Evolutionary conservation across 2,888 invertebrate genomes (phyloP), one percentile per base, ranked within the genome.

Genomic region (Acleris cristana): DNA sequence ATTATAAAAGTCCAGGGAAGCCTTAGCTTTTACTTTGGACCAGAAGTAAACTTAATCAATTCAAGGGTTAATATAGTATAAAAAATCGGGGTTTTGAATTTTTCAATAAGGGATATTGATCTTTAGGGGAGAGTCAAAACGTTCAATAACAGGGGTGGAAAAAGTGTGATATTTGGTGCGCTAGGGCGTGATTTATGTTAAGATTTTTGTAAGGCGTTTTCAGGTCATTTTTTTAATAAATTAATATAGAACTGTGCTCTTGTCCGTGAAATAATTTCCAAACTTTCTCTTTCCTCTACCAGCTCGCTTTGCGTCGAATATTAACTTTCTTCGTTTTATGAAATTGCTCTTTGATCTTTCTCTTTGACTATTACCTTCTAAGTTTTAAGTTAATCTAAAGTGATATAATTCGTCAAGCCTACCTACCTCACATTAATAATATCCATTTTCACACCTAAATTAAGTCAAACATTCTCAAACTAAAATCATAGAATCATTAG

Each of bases 51-150:
- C 56, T 21, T 62, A 34, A 62, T 58, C 57, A 63, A 58, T 62
- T 58, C 53, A 63, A 63, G 67, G 62, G 67, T 67, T 67, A 67
- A 63, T 63, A 67, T 62, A 58, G 58, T 63, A 58, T 53, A 65
- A 18, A 55, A 62, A 58, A 62, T 45, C 57, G 65, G 73, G 73
- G 72, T 74, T 81, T 79, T 76, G 78, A 75, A 73, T 78, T 79
- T 80, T 75, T 74, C 74, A 73, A 75, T 74, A 73, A 72, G 70
- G 73, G 70, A 64, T 73, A 71, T 73, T 70, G 72, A 74, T 73
- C 71, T 58, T 49, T 65, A 70, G 65, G 73, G 70, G 70, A 18
- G 65, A 64, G 30, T 56, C 61, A 60, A 65, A 69, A 64, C 63
- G 69, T 70, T 68, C 69, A 69, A 71, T 65, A 64, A 63, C 53